Base-by-base conservation (phyloP, 2,797 vertebrate genomes). In the Bucorvus abyssinicus region DNA sequence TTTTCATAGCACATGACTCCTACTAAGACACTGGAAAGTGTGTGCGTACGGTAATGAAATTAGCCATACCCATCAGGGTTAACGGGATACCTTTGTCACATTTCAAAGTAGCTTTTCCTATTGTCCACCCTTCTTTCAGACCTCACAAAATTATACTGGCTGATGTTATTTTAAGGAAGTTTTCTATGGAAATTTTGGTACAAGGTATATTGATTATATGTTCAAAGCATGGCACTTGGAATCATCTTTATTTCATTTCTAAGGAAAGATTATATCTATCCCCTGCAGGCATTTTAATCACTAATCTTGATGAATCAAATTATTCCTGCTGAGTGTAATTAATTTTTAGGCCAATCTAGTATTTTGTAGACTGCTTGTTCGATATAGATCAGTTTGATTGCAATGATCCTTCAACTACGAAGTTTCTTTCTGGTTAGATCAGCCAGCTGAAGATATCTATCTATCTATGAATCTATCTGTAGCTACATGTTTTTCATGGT, bases 271-370 rank as follows among this genome's bases (percentile, higher is more conserved):
- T 97, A 44, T 86, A 71, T 81, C 73, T 82, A n/a, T 75, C 83
- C 78, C 87, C 12, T 53, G 40, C 29, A n/a, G 84, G 61, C 30
- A 14, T 84, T 78, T 96, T 86, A 93, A 91, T 82, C 95, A 85
- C 75, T 90, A 91, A 89, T 93, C 91, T 96, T 82, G 44, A 77
- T 55, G 83, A 94, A 92, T 94, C 45, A 92, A 78, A 79, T 89
- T 89, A 84, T 94, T 95, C 93, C 75, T 88, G 63, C 84, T 95
- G 86, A 76, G 87, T 95, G 90, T 95, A 96, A 97, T 98, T 97
- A 97, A 91, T 96, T 95, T 79, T 95, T 61, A 84, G 92, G 87
- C 88, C 94, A 79, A 80, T 93, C 74, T 89, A 49, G 56, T 93
- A 68, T 89, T 93, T 95, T 78, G 21, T 87, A 87, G 56, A 53